Evolutionary conservation across 2,113 vertebrate genomes (phyloP).

Genomic region (Apus apus): DNA sequence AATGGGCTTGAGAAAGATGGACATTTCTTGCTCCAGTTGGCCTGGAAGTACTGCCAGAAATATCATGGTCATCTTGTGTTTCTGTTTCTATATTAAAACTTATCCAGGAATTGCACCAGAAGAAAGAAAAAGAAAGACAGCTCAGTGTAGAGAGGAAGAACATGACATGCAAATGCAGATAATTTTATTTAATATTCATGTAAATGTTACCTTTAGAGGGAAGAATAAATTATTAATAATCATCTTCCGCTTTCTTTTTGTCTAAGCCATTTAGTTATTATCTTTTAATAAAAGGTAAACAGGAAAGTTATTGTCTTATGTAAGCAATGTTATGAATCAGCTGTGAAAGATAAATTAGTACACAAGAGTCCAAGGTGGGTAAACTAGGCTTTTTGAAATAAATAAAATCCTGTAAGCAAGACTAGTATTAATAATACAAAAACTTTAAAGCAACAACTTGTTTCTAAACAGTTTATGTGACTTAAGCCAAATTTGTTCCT

Average conservation of each 20-base stretch:
- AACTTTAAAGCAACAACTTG: not conserved
- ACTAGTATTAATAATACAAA: not conserved
- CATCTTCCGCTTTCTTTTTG: not conserved
- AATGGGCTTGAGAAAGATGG: not conserved
- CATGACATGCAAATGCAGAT: not conserved
- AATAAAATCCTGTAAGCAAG: not conserved
- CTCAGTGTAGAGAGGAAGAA: not conserved
- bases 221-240: not conserved
- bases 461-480: constrained; percentile 20
- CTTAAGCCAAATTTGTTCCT: not conserved
- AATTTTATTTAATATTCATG: not conserved
- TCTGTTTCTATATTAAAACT: not conserved
- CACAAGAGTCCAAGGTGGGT: not conserved
- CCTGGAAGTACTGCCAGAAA: not conserved
- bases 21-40: not conserved
- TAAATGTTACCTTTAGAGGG: not conserved
- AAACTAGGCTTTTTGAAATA: not conserved
- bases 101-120: not conserved
- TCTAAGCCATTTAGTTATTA: not conserved
- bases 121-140: not conserved
- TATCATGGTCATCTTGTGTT: not conserved
- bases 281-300: not conserved
- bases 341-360: not conserved
- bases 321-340: not conserved
- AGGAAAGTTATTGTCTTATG: not conserved